Base-by-base conservation (phyloP, 2,797 vertebrate genomes). In the Leptatherina wallacei region DNA sequence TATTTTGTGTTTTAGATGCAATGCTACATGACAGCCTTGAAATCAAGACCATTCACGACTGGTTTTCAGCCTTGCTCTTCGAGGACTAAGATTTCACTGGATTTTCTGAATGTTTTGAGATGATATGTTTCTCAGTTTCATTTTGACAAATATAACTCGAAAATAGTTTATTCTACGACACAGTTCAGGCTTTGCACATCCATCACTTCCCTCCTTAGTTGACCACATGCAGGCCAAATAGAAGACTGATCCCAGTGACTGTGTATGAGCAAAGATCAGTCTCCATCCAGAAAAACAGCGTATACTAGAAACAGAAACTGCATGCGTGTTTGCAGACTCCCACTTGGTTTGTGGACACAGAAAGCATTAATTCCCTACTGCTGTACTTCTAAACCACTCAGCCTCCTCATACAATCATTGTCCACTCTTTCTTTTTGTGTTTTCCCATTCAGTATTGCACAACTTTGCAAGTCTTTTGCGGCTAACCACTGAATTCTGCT, bases 341-440 rank as follows among this genome's bases (percentile, higher is more conserved):
- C 44, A 47, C 44, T 22, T 49, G 47, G 47, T 49, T 49, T 49
- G 47, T 49, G 47, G 47, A 49, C 47, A 49, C 47, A 49, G 20
- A 22, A n/a, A 49, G 47, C 47, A 49, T n/a, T 5, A 49, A 49
- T n/a, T 49, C n/a, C 47, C n/a, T 3, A 9, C 47, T 49, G 20
- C 9, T n/a, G 7, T 22, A 44, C 42, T 18, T 42, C 40, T 5
- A n/a, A n/a, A 47, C 47, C 20, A 49, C 47, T 49, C n/a, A 49
- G n/a, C 47, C 47, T 22, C 47, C n/a, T 49, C 9, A n/a, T 49
- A 10, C 20, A 44, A 1, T 44, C 16, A 44, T 13, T 4, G 6
- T 20, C 42, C 42, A 44, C 42, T 44, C 4, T 49, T 22, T 22
- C 44, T n/a, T 47, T 42, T 6, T 42, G 4, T 18, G 13, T 18